These are phyloP conservation scores for Prunella strophiata DNA, from an alignment of 2,797 vertebrate genomes.

Conservation along the genomic window DNA sequence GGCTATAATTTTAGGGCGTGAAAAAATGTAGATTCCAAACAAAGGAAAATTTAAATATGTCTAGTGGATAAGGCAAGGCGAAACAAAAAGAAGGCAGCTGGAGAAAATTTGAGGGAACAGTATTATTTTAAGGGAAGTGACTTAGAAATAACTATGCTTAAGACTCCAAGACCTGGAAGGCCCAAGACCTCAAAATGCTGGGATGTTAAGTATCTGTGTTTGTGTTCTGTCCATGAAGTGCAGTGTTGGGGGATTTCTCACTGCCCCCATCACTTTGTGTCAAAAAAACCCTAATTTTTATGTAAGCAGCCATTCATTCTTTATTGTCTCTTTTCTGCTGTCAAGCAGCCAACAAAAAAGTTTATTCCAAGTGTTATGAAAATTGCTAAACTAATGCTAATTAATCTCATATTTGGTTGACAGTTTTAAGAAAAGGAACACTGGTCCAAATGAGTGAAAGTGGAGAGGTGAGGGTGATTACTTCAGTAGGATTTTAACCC, in stretches of 20 bases:
- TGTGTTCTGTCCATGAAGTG: neutral
- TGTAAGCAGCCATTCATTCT: neutral
- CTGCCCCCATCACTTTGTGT: neutral
- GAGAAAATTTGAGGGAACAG: slow-evolving; percentile 38
- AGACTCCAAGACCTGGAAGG: neutral
- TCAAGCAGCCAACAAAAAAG: neutral
- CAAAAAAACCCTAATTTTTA: neutral
- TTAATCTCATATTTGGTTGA: neutral
- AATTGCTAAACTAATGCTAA: neutral
- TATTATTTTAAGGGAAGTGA: slow-evolving; percentile 47
- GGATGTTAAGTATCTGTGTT: neutral
- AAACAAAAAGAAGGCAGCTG: slow-evolving; percentile 62
- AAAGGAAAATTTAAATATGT: slow-evolving; percentile 74
- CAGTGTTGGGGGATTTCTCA: neutral
- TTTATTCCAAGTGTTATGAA: neutral
- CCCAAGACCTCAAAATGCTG: neutral
- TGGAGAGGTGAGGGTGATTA: neutral
- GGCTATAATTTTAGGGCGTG: slow-evolving; percentile 75
- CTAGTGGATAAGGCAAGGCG: slow-evolving; percentile 54
- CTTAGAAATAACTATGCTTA: slow-evolving; percentile 27
- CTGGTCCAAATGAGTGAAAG: neutral
- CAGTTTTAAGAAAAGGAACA: neutral
- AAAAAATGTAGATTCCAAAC: slow-evolving; percentile 76
- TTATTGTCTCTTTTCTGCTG: neutral
- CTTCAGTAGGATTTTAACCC: neutral